Conservation (phyloP, 2,113 vertebrate genomes). For the Panthera uncia region DNA sequence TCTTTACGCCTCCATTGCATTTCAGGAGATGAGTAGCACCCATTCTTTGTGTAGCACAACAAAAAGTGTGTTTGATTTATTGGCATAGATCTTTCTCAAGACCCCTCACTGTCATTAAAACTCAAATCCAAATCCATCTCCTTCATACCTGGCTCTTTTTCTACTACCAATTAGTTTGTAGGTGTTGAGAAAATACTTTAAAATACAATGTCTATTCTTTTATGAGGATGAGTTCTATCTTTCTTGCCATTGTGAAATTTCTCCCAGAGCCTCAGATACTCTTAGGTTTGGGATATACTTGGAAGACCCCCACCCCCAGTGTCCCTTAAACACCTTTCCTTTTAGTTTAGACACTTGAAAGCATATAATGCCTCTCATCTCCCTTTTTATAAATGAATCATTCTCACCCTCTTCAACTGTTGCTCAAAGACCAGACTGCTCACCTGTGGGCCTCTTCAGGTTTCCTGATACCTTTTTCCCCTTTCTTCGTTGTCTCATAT, state of each 20-base stretch:
- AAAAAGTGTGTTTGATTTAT: not conserved
- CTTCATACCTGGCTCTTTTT: not conserved
- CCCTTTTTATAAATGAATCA: not conserved
- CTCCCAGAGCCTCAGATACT: not conserved
- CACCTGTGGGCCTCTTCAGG: not conserved
- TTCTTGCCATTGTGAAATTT: not conserved
- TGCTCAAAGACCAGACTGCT: not conserved
- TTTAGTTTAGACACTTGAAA: not conserved
- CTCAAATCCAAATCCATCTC: not conserved
- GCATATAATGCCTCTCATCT: not conserved
- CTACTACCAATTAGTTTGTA: not conserved
- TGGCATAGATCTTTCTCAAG: not conserved
- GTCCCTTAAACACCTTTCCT: not conserved
- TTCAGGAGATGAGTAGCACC: not conserved
- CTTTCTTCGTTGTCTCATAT: not conserved
- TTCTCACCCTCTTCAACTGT: not conserved
- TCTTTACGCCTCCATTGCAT: not conserved
- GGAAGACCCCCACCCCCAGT: not conserved
- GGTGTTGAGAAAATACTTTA: not conserved
- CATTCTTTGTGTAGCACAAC: not conserved
- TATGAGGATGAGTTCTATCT: not conserved
- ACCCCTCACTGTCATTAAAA: not conserved
- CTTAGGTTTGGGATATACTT: not conserved
- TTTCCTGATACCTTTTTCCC: not conserved
- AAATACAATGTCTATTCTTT: not conserved